Percentiles rank a stretch among this genome's conserved stretches.
Conservation (phyloP, 2,797 vertebrate genomes). For the Phalloptychus januarius region DNA sequence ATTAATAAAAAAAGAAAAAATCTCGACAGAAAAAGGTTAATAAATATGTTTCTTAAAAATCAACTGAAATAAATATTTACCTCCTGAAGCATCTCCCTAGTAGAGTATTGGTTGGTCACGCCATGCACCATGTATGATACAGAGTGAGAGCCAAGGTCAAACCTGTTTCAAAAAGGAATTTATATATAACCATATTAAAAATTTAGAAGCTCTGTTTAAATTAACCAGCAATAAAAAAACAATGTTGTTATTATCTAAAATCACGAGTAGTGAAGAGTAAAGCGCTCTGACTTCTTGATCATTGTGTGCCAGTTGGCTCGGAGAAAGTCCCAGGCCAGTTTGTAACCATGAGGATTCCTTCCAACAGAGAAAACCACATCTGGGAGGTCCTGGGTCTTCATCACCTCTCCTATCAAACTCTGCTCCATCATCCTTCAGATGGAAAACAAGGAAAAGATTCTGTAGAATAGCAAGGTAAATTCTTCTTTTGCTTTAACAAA, state of each 20-base stretch:
- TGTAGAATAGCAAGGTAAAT: background rate
- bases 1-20: no score
- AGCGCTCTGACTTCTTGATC: slow-evolving; percentile 84
- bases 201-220: background rate
- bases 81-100: slow-evolving; percentile 84
- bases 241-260: no score
- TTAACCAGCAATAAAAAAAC: background rate
- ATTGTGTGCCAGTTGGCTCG: slow-evolving; percentile 85
- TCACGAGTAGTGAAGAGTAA: background rate
- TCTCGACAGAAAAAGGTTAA: background rate
- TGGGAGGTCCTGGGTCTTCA: slow-evolving; percentile 91
- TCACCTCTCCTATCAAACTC: slow-evolving; percentile 84
- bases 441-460: background rate
- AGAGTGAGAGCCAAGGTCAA: slow-evolving; percentile 85
- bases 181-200: background rate
- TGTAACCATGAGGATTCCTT: slow-evolving; percentile 84
- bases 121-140: slow-evolving; percentile 81
- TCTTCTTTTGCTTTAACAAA: rapidly evolving
- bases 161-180: slow-evolving; percentile 74
- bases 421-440: slow-evolving; percentile 88
- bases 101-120: slow-evolving; percentile 87
- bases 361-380: slow-evolving; percentile 77
- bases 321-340: slow-evolving; percentile 88
- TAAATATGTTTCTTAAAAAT: background rate
- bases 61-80: slow-evolving; percentile 59